phyloP scores from a whole-genome alignment of 2,888 invertebrate species.

The Chrysolina americana region DNA sequence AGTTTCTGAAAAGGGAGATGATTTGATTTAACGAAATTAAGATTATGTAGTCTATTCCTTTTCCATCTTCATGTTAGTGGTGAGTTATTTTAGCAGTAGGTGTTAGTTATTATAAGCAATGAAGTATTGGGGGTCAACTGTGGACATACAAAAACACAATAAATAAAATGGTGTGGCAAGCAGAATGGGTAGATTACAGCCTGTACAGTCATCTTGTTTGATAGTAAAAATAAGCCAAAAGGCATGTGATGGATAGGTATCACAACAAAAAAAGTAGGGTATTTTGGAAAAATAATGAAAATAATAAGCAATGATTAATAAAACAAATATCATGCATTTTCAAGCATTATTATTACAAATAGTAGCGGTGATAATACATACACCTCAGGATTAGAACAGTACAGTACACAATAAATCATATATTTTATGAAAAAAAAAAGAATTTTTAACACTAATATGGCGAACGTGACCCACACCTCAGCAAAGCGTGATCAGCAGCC shows the following conservation, averaged over 20 bases:
- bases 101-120: slow-evolving; percentile 49
- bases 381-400: slow-evolving; percentile 73
- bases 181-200: slow-evolving; percentile 53
- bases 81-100: slow-evolving; percentile 49
- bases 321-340: slow-evolving; percentile 90
- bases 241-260: slow-evolving; percentile 45
- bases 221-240: slow-evolving; percentile 49
- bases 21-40: background rate
- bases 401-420: slow-evolving; percentile 70
- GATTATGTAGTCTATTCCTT: too few species aligned
- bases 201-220: slow-evolving; percentile 53
- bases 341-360: slow-evolving; percentile 90
- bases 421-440: slow-evolving; percentile 62
- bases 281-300: slow-evolving; percentile 54
- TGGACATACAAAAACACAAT: slow-evolving; percentile 57
- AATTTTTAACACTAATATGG: slow-evolving; percentile 53
- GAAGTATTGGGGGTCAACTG: slow-evolving; percentile 41
- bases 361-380: slow-evolving; percentile 78
- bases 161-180: slow-evolving; percentile 59
- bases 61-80: slow-evolving; percentile 46
- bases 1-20: background rate
- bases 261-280: slow-evolving; percentile 45
- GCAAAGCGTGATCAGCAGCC: slow-evolving; percentile 70
- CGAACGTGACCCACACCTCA: slow-evolving; percentile 68
- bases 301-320: slow-evolving; percentile 73